Evolutionary conservation across 2,797 vertebrate species (phyloP).

Genomic region (Peromyscus nudipes): DNA sequence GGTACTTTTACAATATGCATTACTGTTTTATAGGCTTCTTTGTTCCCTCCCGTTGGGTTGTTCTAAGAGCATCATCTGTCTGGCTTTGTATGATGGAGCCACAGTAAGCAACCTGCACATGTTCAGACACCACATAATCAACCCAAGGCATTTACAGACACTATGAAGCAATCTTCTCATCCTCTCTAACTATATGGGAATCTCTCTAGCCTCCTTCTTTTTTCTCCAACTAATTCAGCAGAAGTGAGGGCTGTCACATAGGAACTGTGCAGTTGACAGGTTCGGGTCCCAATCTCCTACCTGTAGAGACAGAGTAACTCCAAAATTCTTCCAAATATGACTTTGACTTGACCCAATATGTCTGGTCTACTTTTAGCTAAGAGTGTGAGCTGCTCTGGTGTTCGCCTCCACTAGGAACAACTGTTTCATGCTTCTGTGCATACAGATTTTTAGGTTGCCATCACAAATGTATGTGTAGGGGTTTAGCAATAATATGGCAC

Average conservation of each 20-base stretch:
- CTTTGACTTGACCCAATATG: not conserved
- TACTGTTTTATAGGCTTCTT: not conserved
- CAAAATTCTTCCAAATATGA: not conserved
- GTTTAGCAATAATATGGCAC: fast-evolving
- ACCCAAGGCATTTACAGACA: not conserved
- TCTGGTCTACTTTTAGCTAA: not conserved
- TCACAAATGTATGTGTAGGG: not conserved
- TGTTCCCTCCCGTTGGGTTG: not conserved
- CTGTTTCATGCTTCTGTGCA: not conserved
- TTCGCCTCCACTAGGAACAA: not conserved
- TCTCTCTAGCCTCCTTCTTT: not conserved
- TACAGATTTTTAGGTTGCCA: not conserved
- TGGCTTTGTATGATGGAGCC: not conserved
- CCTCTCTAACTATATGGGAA: not conserved
- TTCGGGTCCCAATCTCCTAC: too few species aligned
- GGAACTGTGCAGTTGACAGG: not conserved
- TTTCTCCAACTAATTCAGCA: not conserved
- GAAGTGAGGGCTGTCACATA: not conserved
- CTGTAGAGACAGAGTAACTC: not conserved
- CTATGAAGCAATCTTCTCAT: not conserved
- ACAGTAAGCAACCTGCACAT: not conserved
- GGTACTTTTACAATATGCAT: not conserved
- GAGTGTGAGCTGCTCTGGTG: not conserved
- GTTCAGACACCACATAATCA: not conserved
- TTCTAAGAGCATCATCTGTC: not conserved